These are phyloP conservation scores for Psittacula cyanocephala DNA, from an alignment of 2,113 vertebrate species.

Conservation along the genomic window DNA sequence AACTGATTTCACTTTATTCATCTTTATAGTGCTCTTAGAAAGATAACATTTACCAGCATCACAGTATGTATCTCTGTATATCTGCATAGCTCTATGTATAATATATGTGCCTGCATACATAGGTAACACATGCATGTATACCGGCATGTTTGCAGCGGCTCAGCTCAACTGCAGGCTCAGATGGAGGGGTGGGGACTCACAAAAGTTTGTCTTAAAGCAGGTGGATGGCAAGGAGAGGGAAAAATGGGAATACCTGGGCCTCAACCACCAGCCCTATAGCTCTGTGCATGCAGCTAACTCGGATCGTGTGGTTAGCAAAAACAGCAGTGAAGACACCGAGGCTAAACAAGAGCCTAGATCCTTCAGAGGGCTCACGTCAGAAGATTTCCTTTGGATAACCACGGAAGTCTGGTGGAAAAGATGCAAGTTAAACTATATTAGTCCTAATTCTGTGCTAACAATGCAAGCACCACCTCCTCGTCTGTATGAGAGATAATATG, in stretches of 20 bases:
- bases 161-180: background rate
- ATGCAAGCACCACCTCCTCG: background rate
- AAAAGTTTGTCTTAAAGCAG: background rate
- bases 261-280: background rate
- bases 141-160: background rate
- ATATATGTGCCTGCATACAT: too few species aligned
- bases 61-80: background rate
- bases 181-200: background rate
- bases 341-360: background rate
- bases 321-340: fast-evolving
- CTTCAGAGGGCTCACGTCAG: background rate
- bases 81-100: fast-evolving
- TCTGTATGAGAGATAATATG: background rate
- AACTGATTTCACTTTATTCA: background rate
- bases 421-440: background rate
- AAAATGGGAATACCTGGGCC: background rate
- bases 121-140: fast-evolving
- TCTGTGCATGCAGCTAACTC: background rate
- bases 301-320: fast-evolving
- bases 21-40: background rate
- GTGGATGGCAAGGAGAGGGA: background rate
- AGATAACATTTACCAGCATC: background rate
- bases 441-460: background rate
- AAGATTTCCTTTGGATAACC: background rate
- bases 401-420: background rate